Percentiles rank a stretch among this genome's conserved stretches.
Evolutionary conservation across 53 echinoderm and acorn worm species (phyloP).

Genomic region (Actinopyga echinites): DNA sequence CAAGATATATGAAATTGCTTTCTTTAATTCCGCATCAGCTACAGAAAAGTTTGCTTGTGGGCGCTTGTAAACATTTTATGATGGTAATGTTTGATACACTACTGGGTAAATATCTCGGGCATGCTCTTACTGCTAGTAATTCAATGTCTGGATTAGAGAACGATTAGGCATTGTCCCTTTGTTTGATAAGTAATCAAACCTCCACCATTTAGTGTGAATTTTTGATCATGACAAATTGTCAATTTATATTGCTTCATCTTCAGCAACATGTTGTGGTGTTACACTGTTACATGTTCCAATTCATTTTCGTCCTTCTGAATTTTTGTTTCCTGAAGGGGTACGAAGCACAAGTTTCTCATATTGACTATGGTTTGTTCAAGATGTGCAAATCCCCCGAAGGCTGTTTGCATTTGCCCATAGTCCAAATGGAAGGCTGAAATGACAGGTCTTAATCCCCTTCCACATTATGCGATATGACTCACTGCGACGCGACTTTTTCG

Average conservation of each 20-base stretch:
- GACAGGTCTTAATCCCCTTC: too few species aligned
- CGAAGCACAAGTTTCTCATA: neutral
- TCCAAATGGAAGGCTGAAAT: conserved; percentile 11
- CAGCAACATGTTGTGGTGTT: neutral
- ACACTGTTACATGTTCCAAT: neutral
- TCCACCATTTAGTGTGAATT: neutral
- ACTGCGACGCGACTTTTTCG: too few species aligned
- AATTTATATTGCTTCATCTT: neutral
- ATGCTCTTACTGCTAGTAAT: neutral
- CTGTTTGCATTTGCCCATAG: conserved; percentile 3
- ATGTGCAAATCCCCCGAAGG: neutral
- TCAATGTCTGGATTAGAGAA: neutral
- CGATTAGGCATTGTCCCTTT: neutral
- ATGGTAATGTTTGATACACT: too few species aligned
- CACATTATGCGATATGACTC: too few species aligned
- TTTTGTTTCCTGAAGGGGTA: neutral
- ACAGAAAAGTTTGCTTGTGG: neutral
- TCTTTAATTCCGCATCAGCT: too few species aligned
- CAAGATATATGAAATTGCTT: neutral
- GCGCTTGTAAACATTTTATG: neutral
- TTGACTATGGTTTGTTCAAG: neutral
- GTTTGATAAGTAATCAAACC: conserved; percentile 7
- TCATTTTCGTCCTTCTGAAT: neutral
- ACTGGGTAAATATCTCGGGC: neutral
- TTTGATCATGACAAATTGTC: neutral